These are phyloP conservation scores for Brotula barbata DNA, from an alignment of 2,797 vertebrate species.

Conservation along the genomic window DNA sequence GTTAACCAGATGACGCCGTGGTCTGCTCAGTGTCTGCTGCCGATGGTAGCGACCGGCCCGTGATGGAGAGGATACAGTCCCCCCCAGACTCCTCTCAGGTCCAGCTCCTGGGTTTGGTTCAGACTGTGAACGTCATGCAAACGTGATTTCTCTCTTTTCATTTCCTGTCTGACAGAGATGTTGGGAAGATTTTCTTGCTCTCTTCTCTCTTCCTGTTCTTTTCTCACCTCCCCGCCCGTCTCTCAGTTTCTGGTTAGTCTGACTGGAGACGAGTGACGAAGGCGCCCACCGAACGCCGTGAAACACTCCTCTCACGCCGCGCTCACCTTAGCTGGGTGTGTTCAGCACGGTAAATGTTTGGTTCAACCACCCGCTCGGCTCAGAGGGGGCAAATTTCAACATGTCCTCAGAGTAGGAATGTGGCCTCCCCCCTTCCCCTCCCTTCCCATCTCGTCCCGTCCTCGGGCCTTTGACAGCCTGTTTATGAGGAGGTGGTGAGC, in stretches of 20 bases:
- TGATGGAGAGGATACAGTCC: constrained; percentile 21
- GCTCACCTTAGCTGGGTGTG: constrained; percentile 40
- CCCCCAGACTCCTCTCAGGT: constrained; percentile 4
- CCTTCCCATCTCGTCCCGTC: constrained; percentile 14
- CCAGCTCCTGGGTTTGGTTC: too few relatives aligned
- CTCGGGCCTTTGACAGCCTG: constrained; percentile 41
- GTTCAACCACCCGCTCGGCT: constrained; percentile 38
- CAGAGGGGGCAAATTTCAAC: constrained; percentile 68
- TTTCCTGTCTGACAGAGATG: too few relatives aligned
- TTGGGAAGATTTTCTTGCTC: too few relatives aligned
- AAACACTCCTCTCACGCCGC: too few relatives aligned
- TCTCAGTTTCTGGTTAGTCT: too few relatives aligned
- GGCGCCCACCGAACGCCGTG: too few relatives aligned
- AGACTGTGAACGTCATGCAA: too few relatives aligned
- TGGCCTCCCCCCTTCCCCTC: constrained; percentile 34
- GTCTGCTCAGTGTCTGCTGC: constrained; percentile 10
- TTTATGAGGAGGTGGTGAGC: constrained; percentile 77
- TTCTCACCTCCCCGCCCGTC: too few relatives aligned
- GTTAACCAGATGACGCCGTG: constrained; percentile 10
- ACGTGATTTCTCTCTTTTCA: too few relatives aligned
- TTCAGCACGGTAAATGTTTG: constrained; percentile 54
- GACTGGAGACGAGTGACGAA: too few relatives aligned
- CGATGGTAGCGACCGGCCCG: too few relatives aligned
- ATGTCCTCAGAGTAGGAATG: constrained; percentile 70
- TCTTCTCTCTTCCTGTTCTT: too few relatives aligned